These are phyloP conservation scores for Perithous albicinctus DNA, from an alignment of 2,888 invertebrate species.

Conservation along the genomic window DNA sequence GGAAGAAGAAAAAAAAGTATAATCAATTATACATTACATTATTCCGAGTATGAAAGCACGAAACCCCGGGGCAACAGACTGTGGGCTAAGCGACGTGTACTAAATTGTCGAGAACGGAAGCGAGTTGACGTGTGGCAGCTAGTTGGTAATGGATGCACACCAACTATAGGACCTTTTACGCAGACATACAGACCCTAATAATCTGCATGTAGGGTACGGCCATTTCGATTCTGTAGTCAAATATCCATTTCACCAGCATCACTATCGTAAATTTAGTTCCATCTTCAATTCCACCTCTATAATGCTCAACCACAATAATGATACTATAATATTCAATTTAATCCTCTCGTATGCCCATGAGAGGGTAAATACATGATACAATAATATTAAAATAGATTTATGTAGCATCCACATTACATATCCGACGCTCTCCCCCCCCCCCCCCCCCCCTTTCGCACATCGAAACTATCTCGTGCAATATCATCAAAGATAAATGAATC, in stretches of 20 bases:
- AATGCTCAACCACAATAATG: not conserved
- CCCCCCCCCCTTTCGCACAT: not conserved
- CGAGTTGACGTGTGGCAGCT: slow-evolving; percentile 28
- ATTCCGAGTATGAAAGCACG: slow-evolving; percentile 11
- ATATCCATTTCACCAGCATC: not conserved
- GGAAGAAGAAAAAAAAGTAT: no score
- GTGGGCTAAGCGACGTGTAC: slow-evolving; percentile 3
- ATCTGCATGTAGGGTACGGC: slow-evolving; percentile 2
- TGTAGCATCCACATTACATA: not conserved
- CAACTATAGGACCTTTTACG: not conserved
- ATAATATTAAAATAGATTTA: not conserved
- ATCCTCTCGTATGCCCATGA: not conserved
- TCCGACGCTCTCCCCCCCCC: no score
- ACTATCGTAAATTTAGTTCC: not conserved
- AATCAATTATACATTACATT: slow-evolving; percentile 49
- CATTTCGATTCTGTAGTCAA: not conserved
- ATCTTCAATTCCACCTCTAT: not conserved
- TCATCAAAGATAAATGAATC: slow-evolving; percentile 77
- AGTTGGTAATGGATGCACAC: slow-evolving; percentile 39
- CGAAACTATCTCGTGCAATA: slow-evolving; percentile 44
- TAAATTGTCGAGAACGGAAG: slow-evolving; percentile 43
- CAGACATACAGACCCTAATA: not conserved
- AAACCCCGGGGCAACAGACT: not conserved
- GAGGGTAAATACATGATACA: no score
- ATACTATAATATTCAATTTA: not conserved